A percentile compares a stretch with the other conserved stretches of the same genome.
Conservation (phyloP, 2,888 invertebrate species). For the Xanthorhoe designata region DNA sequence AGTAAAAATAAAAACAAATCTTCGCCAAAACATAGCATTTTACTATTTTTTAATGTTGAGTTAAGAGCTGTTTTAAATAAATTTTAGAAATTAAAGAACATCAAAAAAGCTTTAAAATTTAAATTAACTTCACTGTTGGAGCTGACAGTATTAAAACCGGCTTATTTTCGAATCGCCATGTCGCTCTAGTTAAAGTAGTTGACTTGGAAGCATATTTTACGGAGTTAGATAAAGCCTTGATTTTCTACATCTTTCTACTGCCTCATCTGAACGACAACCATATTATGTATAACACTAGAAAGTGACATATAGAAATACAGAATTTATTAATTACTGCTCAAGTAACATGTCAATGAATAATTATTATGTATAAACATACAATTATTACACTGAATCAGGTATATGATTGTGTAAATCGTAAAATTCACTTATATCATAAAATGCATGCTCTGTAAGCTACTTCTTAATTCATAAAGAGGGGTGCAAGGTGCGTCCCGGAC, state of each 20-base stretch:
- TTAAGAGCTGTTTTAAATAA: constrained; percentile 1
- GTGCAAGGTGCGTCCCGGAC: too few relatives aligned
- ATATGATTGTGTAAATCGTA: too few relatives aligned
- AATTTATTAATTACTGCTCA: too few relatives aligned
- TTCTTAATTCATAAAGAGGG: too few relatives aligned
- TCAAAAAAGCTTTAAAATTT: constrained; percentile 11
- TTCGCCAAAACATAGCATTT: constrained; percentile 5
- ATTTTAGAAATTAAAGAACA: constrained; percentile 9
- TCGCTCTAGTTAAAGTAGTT: constrained; percentile 14
- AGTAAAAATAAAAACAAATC: background rate
- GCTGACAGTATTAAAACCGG: constrained; percentile 20
- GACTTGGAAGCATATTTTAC: background rate
- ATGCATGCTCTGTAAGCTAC: too few relatives aligned
- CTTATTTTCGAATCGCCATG: constrained; percentile 4
- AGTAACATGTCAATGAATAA: too few relatives aligned
- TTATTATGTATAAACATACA: too few relatives aligned
- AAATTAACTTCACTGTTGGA: constrained; percentile 10
- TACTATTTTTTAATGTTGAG: constrained; percentile 6
- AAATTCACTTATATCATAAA: too few relatives aligned
- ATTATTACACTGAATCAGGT: too few relatives aligned
- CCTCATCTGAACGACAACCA: background rate
- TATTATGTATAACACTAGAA: background rate
- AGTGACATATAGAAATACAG: too few relatives aligned
- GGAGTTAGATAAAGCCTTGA: too few relatives aligned
- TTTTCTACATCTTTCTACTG: background rate